Evolutionary conservation across 2,797 vertebrate species (phyloP).

Genomic region (Remorina albescens): DNA sequence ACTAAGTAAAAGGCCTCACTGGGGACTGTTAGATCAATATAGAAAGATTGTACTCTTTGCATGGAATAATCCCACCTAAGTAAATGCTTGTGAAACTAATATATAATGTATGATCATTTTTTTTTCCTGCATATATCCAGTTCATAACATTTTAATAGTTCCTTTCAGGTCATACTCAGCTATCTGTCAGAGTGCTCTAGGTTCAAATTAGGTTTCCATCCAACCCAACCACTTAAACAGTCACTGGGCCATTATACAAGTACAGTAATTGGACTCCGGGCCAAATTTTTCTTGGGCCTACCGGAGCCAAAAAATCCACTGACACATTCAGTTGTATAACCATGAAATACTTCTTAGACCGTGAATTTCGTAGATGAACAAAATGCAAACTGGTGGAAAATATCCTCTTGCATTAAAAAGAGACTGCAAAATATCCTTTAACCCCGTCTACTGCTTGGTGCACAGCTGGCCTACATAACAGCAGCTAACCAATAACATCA

Average conservation of each 20-base stretch:
- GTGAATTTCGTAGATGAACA: slow-evolving; percentile 40
- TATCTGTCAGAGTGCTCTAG: slow-evolving; percentile 29
- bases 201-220: slow-evolving; percentile 47
- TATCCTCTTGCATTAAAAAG: slow-evolving; percentile 17
- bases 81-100: background rate
- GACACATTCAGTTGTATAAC: slow-evolving; percentile 42
- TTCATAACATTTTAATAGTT: slow-evolving; percentile 38
- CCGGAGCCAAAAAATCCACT: slow-evolving; percentile 44
- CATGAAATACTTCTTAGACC: slow-evolving; percentile 34
- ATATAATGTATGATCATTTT: background rate
- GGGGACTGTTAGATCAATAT: background rate
- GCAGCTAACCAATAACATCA: background rate
- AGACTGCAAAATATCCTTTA: background rate
- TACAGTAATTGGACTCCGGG: slow-evolving; percentile 35
- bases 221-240: slow-evolving; percentile 43
- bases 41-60: slow-evolving; percentile 8
- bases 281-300: slow-evolving; percentile 23
- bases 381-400: slow-evolving; percentile 51
- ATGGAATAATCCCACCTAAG: slow-evolving; percentile 16
- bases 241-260: slow-evolving; percentile 47
- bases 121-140: background rate
- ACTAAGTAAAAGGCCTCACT: too few relatives aligned
- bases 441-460: background rate
- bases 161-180: slow-evolving; percentile 14
- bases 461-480: background rate